Percentiles rank a stretch among this genome's conserved stretches.
These are phyloP conservation scores for Cephalopholis sonnerati DNA, from an alignment of 2,113 vertebrate species.

Conservation along the genomic window DNA sequence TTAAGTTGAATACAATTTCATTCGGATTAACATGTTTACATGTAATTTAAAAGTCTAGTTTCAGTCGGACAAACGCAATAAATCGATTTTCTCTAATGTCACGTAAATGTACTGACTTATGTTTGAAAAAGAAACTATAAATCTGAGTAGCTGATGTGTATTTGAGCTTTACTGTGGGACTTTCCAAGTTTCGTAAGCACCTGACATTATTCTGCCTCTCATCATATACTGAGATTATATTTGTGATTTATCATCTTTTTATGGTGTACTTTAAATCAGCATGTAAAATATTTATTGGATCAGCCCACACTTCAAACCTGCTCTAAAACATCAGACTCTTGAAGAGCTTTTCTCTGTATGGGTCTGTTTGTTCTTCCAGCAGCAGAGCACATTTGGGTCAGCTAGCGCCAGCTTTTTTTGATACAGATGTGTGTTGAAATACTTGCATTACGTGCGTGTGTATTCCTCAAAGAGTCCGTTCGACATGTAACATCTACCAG, in stretches of 20 bases:
- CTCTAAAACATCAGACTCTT: neutral
- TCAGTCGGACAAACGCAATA: too few species aligned
- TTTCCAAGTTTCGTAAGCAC: neutral
- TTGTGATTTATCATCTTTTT: neutral
- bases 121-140: neutral
- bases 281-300: neutral
- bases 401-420: neutral
- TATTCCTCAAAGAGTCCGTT: neutral
- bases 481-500: neutral
- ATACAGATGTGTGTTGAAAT: neutral
- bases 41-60: too few species aligned
- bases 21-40: too few species aligned
- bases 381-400: neutral
- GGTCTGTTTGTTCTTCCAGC: neutral
- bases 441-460: neutral
- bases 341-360: neutral
- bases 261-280: constrained; percentile 11
- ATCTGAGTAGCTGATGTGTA: neutral
- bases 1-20: too few species aligned
- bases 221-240: neutral
- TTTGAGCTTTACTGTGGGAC: neutral
- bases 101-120: neutral
- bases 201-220: neutral
- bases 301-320: neutral
- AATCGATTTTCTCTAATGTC: too few species aligned